A percentile compares a stretch with the other conserved stretches of the same genome.
Conservation (phyloP, 2,113 vertebrate species). For the Spea bombifrons region DNA sequence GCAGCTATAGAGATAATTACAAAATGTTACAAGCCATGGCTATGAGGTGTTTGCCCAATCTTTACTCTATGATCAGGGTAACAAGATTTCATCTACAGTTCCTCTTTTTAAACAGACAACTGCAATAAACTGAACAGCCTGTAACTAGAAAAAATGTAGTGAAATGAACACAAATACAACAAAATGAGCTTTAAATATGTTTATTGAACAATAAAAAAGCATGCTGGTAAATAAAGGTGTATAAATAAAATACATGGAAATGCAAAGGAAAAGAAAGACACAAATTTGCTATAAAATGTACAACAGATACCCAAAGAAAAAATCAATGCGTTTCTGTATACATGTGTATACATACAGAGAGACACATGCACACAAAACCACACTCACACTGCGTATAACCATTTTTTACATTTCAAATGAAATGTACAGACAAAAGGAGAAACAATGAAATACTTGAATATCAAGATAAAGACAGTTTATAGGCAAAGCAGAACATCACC, state of each 20-base stretch:
- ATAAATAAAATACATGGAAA: conserved; percentile 76
- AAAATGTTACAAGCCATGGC: no score
- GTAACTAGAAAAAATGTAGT: not conserved
- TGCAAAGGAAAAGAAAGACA: conserved; percentile 70
- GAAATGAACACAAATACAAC: conserved; percentile 63
- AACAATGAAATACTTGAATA: conserved; percentile 70
- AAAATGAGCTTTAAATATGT: conserved; percentile 75
- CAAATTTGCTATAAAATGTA: conserved; percentile 51
- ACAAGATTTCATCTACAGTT: no score
- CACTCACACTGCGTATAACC: not conserved
- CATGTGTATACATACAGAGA: no score
- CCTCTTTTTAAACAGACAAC: no score
- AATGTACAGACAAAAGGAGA: conserved; percentile 64
- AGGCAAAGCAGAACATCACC: conserved; percentile 61
- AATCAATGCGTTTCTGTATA: conserved; percentile 40
- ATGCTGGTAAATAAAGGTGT: conserved; percentile 63
- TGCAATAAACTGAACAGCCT: no score
- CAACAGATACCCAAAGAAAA: conserved; percentile 55
- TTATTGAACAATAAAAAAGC: conserved; percentile 75
- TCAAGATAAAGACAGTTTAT: conserved; percentile 66
- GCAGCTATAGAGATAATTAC: no score
- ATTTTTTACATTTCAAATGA: conserved; percentile 70
- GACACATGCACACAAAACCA: not conserved
- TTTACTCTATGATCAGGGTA: no score
- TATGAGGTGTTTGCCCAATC: no score